Evolutionary conservation across 2,797 vertebrate species (phyloP), one percentile per base, ranked within the genome.

Genomic region (Poeciliopsis turneri): DNA sequence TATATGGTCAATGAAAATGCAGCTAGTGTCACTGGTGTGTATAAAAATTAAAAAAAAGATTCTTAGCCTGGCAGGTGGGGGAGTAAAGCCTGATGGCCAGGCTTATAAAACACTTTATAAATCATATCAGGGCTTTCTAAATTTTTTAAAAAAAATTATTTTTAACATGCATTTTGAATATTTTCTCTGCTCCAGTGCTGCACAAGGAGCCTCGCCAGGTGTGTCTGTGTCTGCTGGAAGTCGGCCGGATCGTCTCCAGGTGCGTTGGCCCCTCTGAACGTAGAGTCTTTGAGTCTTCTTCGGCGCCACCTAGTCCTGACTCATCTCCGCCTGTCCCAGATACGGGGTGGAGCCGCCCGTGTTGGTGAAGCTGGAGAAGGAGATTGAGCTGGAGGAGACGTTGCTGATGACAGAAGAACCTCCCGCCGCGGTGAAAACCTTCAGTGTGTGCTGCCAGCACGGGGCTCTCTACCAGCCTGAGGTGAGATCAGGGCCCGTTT

Each of bases 181-280:
- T 61, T 5, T 81, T 76, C 75, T 80, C 70, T 28, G 25, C 49
- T 73, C 68, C 86, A 99, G 98, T 99, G 90, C 94, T 99, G 74
- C 98, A 99, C 92, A 99, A 98, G 92, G 96, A 99, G 87, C 98
- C 97, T 66, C 97, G 98, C 45, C 98, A 99, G 88, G 98, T 99
- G 5, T 99, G 98, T 79, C 97, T 99, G 68, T 99, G 98, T 77
- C 94, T 99, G 80, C 95, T 99, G 92, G 96, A 99, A 95, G 96
- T 99, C 73, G 98, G 98, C 36, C 96, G 97, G 81, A 97, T 99
- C 66, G 96, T 98, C 59, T 99, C 97, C 1, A 96, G 96, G 98
- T 99, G 86, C 46, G 96, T 51, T 3, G 49, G 20, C 20, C 20
- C 94, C 8, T 71, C 2, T 10, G 6, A 64, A 12, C 12, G 1